Percentiles rank a stretch among this genome's conserved stretches.
These are phyloP conservation scores for Thera britannica DNA, from an alignment of 2,888 invertebrate genomes.

Conservation along the genomic window DNA sequence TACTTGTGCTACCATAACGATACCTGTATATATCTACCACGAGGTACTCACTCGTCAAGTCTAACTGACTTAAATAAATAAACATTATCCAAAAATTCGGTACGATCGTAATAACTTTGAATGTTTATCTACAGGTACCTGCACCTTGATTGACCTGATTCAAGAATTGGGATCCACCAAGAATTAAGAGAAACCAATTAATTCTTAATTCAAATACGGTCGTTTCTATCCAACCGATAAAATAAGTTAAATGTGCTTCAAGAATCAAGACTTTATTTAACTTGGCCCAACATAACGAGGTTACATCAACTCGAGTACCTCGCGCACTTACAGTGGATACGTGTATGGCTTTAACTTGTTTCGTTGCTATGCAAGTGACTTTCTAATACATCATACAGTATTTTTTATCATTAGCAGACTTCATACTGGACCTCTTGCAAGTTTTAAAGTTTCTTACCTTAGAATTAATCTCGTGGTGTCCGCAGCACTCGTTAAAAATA, in stretches of 20 bases:
- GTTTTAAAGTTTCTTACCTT: constrained; percentile 63
- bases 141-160: neutral
- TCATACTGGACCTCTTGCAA: constrained; percentile 27
- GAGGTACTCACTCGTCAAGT: constrained; percentile 28
- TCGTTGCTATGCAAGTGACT: constrained; percentile 77
- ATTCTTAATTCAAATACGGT: constrained; percentile 38
- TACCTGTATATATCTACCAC: constrained; percentile 40
- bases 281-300: constrained; percentile 69
- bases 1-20: constrained; percentile 53
- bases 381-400: constrained; percentile 75
- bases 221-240: constrained; percentile 42
- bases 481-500: constrained; percentile 64
- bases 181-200: constrained; percentile 42
- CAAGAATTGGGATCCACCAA: neutral
- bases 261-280: constrained; percentile 65
- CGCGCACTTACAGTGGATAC: constrained; percentile 66
- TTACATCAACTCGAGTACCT: constrained; percentile 75
- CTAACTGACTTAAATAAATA: constrained; percentile 5
- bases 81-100: constrained; percentile 12
- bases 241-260: constrained; percentile 53
- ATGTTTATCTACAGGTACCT: constrained; percentile 18
- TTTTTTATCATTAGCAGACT: constrained; percentile 44
- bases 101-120: constrained; percentile 22
- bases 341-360: constrained; percentile 74
- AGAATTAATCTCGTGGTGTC: constrained; percentile 64